These are phyloP conservation scores for Sandelia bainsii DNA, from an alignment of 2,797 vertebrate genomes.

Conservation along the genomic window DNA sequence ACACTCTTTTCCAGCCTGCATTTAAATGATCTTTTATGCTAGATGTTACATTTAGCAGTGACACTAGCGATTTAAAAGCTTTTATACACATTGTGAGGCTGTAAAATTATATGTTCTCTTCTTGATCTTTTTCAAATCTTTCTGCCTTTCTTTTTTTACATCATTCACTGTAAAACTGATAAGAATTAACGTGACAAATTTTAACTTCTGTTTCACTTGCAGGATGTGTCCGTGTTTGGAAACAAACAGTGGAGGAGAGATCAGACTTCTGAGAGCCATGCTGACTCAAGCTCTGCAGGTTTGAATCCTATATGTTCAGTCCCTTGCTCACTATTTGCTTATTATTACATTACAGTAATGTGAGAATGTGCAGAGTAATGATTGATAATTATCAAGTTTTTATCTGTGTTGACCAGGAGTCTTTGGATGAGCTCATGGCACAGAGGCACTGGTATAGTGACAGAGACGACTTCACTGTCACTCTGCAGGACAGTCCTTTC, in stretches of 20 bases:
- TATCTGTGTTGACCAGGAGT: conserved; percentile 59
- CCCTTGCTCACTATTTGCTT: too few species aligned
- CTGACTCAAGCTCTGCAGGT: conserved; percentile 76
- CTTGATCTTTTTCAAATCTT: too few species aligned
- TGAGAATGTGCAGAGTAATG: background rate
- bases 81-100: too few species aligned
- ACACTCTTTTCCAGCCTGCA: too few species aligned
- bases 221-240: conserved; percentile 68
- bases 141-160: background rate
- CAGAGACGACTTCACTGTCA: conserved; percentile 76
- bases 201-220: conserved; percentile 23
- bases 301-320: background rate
- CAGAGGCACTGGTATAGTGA: conserved; percentile 63
- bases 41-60: too few species aligned
- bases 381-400: background rate
- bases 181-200: background rate
- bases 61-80: too few species aligned
- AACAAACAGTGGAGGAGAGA: conserved; percentile 49
- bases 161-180: background rate
- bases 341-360: too few species aligned
- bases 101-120: too few species aligned
- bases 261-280: conserved; percentile 59
- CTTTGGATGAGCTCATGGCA: conserved; percentile 67
- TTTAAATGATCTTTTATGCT: too few species aligned
- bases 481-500: conserved; percentile 72